Conservation (phyloP, 2,113 vertebrate species). For the Hemiscyllium ocellatum region DNA sequence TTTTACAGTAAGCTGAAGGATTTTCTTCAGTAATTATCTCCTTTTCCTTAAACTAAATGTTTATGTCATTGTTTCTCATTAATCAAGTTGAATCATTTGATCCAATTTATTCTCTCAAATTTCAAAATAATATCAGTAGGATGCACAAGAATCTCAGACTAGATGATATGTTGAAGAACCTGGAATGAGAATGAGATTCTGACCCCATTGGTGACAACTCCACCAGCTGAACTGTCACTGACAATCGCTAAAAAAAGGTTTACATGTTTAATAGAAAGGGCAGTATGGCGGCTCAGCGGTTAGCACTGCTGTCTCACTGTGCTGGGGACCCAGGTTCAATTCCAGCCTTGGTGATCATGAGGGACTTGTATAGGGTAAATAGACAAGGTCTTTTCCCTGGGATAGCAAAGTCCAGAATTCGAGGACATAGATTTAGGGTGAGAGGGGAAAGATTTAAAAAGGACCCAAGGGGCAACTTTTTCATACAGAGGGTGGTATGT, state of each 20-base stretch:
- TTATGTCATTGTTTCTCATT: not conserved
- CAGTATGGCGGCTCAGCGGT: no score
- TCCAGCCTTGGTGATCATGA: no score
- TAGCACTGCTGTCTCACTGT: no score
- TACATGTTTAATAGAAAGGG: not conserved
- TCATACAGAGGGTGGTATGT: no score
- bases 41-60: not conserved
- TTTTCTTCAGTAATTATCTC: not conserved
- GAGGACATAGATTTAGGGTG: no score
- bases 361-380: no score
- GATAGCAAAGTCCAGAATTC: no score
- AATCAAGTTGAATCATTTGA: not conserved
- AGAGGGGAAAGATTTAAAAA: no score
- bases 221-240: not conserved
- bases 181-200: not conserved
- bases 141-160: not conserved
- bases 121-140: no score
- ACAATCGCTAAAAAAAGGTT: not conserved
- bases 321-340: no score
- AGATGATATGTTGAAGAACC: not conserved
- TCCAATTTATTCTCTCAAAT: not conserved
- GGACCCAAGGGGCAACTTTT: no score
- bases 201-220: not conserved
- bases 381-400: no score
- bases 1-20: not conserved